phyloP scores from a whole-genome alignment of 2,113 vertebrate species.

The Corapipo altera region DNA sequence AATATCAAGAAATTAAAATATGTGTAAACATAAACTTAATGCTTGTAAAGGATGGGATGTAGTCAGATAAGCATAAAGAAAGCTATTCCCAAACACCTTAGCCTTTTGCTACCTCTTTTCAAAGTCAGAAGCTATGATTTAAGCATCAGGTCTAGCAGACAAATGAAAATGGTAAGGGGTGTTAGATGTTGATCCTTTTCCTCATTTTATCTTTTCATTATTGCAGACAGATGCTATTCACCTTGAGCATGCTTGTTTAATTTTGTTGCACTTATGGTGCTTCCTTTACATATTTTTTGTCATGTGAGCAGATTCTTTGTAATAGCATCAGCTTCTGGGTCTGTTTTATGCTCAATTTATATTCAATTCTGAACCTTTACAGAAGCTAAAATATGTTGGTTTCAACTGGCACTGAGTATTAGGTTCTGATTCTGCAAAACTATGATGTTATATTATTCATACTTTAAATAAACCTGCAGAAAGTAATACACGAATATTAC shows the following conservation, averaged over 20 bases:
- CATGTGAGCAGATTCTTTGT: not conserved
- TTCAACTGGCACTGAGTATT: not conserved
- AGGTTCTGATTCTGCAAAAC: not conserved
- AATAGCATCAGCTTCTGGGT: not conserved
- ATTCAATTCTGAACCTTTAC: not conserved
- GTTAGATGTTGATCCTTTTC: not conserved
- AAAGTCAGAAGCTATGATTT: not conserved
- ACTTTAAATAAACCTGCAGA: not conserved
- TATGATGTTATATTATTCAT: not conserved
- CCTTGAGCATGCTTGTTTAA: not conserved
- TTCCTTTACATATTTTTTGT: not conserved
- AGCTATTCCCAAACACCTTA: not conserved
- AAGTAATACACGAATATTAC: not conserved
- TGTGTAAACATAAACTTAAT: not conserved
- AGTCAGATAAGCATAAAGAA: not conserved
- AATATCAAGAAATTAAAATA: conserved; percentile 5
- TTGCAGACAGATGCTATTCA: not conserved
- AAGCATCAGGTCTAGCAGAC: not conserved
- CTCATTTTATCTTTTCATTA: not conserved
- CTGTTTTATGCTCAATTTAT: not conserved
- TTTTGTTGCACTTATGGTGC: not conserved
- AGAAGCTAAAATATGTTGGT: not conserved
- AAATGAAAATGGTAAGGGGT: not conserved
- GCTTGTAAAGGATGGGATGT: not conserved
- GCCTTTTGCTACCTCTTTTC: not conserved